Evolutionary conservation across 2,797 vertebrate species (phyloP).

Genomic region (Chloroceryle inda): DNA sequence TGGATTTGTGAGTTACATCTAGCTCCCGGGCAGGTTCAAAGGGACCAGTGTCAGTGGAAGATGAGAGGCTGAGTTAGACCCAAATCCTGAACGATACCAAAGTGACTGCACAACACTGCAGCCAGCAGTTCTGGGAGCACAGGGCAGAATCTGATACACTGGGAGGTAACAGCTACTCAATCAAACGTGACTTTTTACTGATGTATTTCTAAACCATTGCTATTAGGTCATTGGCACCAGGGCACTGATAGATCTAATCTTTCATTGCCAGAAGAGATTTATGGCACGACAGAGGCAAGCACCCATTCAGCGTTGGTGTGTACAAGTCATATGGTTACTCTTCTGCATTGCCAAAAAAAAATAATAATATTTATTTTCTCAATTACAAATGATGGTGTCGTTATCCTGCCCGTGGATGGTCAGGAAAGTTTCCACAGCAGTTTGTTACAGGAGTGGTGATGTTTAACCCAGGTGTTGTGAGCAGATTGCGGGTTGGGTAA

Average conservation of each 20-base stretch:
- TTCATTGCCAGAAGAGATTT: slow-evolving; percentile 18
- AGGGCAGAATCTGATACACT: too few species aligned
- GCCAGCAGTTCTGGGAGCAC: background rate
- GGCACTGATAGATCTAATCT: background rate
- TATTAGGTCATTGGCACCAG: slow-evolving; percentile 3
- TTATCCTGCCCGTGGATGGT: background rate
- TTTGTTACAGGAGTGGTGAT: background rate
- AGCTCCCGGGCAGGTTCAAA: fast-evolving
- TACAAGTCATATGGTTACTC: background rate
- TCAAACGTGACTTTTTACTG: slow-evolving; percentile 11
- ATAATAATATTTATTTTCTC: background rate
- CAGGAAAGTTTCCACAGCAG: background rate
- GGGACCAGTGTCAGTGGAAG: fast-evolving
- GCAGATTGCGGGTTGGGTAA: slow-evolving; percentile 54
- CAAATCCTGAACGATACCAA: background rate
- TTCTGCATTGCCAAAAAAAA: background rate
- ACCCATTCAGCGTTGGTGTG: fast-evolving
- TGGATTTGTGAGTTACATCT: background rate
- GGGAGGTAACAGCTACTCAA: background rate
- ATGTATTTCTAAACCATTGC: background rate
- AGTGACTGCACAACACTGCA: background rate
- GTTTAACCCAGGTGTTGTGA: slow-evolving; percentile 63
- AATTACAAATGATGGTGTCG: background rate
- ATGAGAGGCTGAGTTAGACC: background rate
- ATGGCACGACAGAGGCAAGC: background rate